phyloP scores from a whole-genome alignment of 2,888 invertebrate genomes.

The Strigamia crassipes region DNA sequence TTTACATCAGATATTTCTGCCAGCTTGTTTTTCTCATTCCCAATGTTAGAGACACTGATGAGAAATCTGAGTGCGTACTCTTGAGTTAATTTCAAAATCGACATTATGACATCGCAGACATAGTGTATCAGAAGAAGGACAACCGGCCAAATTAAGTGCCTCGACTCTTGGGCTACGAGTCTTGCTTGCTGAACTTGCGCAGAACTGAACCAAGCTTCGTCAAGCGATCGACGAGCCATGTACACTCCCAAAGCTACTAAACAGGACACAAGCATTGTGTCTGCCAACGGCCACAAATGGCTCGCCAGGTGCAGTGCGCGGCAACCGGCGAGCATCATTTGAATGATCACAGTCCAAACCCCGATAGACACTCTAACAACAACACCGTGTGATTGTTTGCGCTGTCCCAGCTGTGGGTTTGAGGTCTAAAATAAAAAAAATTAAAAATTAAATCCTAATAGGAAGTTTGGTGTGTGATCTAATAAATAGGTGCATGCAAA shows the following conservation, averaged over 20 bases:
- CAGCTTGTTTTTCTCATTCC: background rate
- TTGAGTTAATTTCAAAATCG: conserved; percentile 12
- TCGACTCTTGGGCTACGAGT: conserved; percentile 7
- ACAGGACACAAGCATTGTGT: conserved; percentile 17
- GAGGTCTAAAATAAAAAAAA: background rate
- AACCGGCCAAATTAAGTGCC: conserved; percentile 36
- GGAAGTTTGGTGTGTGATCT: too few relatives aligned
- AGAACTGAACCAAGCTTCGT: background rate
- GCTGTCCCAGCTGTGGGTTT: background rate
- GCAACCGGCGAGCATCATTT: background rate
- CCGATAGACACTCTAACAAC: background rate
- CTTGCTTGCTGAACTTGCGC: conserved; percentile 10
- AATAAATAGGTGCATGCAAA: too few relatives aligned
- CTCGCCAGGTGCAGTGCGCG: conserved; percentile 8
- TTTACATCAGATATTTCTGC: background rate
- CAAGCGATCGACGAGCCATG: conserved; percentile 2
- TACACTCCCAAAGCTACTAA: conserved; percentile 11
- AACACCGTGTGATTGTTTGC: background rate
- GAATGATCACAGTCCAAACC: background rate
- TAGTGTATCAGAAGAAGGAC: background rate
- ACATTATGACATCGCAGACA: conserved; percentile 28
- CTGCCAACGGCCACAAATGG: conserved; percentile 41
- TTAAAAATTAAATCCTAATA: background rate
- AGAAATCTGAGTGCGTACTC: conserved; percentile 43
- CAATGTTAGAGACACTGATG: conserved; percentile 20